These are phyloP conservation scores for Neopipo cinnamomea DNA, from an alignment of 2,113 vertebrate genomes.

Conservation along the genomic window DNA sequence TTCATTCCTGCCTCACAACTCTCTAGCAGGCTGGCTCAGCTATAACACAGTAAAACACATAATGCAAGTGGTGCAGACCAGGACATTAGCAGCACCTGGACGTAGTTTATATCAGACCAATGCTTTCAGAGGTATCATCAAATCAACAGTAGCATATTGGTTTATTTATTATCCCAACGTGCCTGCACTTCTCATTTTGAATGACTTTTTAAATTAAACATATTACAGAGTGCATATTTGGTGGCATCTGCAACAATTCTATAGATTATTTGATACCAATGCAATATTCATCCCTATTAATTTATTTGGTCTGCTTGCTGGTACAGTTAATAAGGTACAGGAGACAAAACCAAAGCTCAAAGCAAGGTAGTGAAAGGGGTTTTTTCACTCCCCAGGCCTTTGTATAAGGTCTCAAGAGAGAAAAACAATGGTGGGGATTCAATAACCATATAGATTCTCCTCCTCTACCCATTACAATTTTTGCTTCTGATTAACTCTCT, in stretches of 20 bases:
- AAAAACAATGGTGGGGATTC: background rate
- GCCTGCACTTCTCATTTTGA: background rate
- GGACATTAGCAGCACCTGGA: background rate
- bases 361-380: background rate
- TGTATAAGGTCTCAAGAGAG: background rate
- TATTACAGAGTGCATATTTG: background rate
- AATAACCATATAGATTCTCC: background rate
- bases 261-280: background rate
- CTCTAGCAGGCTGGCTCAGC: background rate
- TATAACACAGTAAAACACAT: rapidly evolving
- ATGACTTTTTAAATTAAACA: background rate
- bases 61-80: background rate
- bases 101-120: background rate
- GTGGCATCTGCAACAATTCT: background rate
- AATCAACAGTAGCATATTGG: background rate
- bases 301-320: background rate
- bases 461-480: background rate
- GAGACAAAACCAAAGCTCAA: background rate
- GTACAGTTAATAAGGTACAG: background rate
- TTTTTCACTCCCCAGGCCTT: background rate
- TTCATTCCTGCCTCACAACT: background rate
- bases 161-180: background rate
- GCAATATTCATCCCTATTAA: background rate
- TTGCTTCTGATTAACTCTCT: background rate
- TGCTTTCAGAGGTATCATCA: background rate